A percentile compares a stretch with the other conserved stretches of the same genome.
Evolutionary conservation across 2,888 invertebrate genomes (phyloP).

Genomic region (Sphecodes monilicornis): DNA sequence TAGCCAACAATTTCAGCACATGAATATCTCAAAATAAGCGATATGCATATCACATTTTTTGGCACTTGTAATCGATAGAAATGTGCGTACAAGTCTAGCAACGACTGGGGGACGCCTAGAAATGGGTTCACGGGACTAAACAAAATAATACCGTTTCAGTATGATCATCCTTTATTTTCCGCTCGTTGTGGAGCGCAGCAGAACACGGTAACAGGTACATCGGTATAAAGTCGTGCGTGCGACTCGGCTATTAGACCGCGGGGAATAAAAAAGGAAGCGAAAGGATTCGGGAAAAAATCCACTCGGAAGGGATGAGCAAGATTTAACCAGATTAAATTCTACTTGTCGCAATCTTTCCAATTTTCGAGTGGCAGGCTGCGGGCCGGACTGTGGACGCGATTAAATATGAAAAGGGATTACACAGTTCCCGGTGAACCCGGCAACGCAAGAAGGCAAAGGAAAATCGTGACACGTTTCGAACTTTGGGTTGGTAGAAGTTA

Average conservation of each 20-base stretch:
- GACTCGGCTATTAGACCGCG: conserved; percentile 1
- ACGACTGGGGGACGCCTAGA: neutral
- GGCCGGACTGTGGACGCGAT: conserved; percentile 3
- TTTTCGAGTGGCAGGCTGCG: conserved; percentile 21
- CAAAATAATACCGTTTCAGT: neutral
- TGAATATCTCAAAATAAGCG: neutral
- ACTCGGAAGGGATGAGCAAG: conserved; percentile 9
- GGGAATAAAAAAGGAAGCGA: neutral
- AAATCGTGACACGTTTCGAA: conserved; percentile 69
- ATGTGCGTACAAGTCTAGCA: neutral
- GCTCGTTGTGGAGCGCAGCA: neutral
- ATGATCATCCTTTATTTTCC: neutral
- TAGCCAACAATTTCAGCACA: neutral
- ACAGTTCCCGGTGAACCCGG: neutral
- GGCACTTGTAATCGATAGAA: neutral
- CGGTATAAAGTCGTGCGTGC: conserved; percentile 8
- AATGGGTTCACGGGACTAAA: neutral
- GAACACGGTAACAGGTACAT: neutral
- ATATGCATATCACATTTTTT: neutral
- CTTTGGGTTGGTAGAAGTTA: neutral
- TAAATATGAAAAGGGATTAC: conserved; percentile 50
- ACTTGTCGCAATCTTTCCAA: conserved; percentile 13
- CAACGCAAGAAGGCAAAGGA: neutral
- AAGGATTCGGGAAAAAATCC: neutral
- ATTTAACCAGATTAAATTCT: conserved; percentile 39